These are phyloP conservation scores for Autographa gamma DNA, from an alignment of 2,888 invertebrate species.

Conservation along the genomic window DNA sequence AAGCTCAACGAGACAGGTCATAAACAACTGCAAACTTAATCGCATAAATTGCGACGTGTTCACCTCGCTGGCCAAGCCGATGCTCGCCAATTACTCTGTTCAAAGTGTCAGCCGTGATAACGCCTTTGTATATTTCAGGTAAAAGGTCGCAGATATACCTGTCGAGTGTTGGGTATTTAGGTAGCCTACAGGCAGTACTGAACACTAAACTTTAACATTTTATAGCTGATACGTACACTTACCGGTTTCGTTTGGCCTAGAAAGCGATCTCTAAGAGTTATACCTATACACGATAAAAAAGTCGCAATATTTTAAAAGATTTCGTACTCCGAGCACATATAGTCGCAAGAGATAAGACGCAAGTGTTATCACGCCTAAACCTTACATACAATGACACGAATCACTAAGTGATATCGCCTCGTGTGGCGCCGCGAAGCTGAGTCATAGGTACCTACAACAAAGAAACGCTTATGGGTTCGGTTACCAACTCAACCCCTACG, in stretches of 20 bases:
- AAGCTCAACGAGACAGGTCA: slow-evolving; percentile 30
- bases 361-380: slow-evolving; percentile 41
- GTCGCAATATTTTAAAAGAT: slow-evolving; percentile 9
- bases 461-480: slow-evolving; percentile 52
- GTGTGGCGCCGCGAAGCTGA: slow-evolving; percentile 38
- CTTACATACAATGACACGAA: slow-evolving; percentile 34
- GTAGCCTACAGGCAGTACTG: neutral
- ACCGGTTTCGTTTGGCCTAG: neutral
- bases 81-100: slow-evolving; percentile 38
- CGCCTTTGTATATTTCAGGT: slow-evolving; percentile 14
- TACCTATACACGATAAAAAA: neutral
- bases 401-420: slow-evolving; percentile 46
- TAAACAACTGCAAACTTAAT: slow-evolving; percentile 52
- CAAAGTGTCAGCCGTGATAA: slow-evolving; percentile 41
- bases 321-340: neutral
- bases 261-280: neutral
- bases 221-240: slow-evolving; percentile 5
- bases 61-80: slow-evolving; percentile 36
- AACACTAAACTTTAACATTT: neutral
- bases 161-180: neutral
- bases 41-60: slow-evolving; percentile 42
- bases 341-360: slow-evolving; percentile 24
- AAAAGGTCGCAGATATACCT: neutral
- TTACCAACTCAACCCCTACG: slow-evolving; percentile 54
- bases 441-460: slow-evolving; percentile 40